Base-by-base conservation (phyloP, 2,113 vertebrate genomes). In the Syngnathus floridae region DNA sequence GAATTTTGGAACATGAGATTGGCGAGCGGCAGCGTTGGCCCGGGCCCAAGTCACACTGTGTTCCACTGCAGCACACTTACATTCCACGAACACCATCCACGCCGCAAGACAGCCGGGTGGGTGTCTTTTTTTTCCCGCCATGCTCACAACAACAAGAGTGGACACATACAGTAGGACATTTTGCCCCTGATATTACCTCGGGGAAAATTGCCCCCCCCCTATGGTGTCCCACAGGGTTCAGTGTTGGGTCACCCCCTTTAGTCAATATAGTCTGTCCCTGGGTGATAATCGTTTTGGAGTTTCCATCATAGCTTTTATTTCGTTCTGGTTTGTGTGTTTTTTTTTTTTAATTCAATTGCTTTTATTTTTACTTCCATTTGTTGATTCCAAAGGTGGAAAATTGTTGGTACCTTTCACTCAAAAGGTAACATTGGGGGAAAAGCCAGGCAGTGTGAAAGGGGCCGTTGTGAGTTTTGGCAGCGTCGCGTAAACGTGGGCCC, bases 21-120 rank as follows among this genome's bases (percentile, higher is more conserved):
- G 26, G 54, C 54, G 13, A 35, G 54, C 54, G 13, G 26, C 26
- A 35, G 54, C 54, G 26, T 31, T 56, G 54, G 54, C 26, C 26
- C 3, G 54, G 26, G 13, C 54, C 54, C 54, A 56, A 56, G 54
- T 56, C 54, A 56, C 54, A 56, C 54, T 16, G 54, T 56, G 54
- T 56, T 56, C 54, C 26, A 35, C 54, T 7, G 1, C 2, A 55
- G 26, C 22, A 5, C 26, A 13, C 22, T 5, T 7, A 35, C 54
- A 35, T 56, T 56, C 54, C 14, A 13, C 52, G n/a, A 4, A 6
- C 21, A 16, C 10, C 26, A 14, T 14, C 13, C 26, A 16, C 13
- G 13, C 52, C 1, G 52, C 48, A 8, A 5, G 48, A 49, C 48
- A 49, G 48, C 48, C 5, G 19, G 7, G n/a, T 9, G 48, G 48